Base-by-base conservation (phyloP, 2,797 vertebrate genomes). In the Sebastes dallii region DNA sequence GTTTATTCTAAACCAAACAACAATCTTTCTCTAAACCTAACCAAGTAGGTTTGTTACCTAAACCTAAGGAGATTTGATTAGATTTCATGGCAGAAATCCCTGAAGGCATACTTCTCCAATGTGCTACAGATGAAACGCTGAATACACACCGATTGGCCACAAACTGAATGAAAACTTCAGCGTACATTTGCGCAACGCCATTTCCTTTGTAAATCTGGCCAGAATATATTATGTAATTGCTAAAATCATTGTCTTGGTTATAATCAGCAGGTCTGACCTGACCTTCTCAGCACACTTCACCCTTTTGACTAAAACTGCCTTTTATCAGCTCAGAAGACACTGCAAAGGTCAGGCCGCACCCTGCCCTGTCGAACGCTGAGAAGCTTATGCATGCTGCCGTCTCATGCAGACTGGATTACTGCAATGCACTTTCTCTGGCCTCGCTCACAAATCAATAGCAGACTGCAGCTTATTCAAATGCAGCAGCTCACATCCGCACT, bases 391-490 rank as follows among this genome's bases (percentile, higher is more conserved):
- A 69, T 24, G 67, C 62, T 72, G 79, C 69, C 1, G 29, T 81
- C 82, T 85, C 61, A 70, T 65, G 73, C 71, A 88, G 75, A 87
- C 89, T 88, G 85, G 86, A 89, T 92, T 91, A 89, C 86, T 78
- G 75, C 75, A 59, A 61, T 55, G 81, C 73, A 83, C 85, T 87
- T 81, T 80, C 75, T 54, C 75, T 82, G 83, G 84, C 85, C 81
- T 82, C 2, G 20, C 72, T 80, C 61, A 34, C 59, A 77, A 78
- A 89, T 91, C 89, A 85, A 84, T 89, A 82, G 59, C 69, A 81
- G 83, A 80, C 83, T 84, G 76, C 62, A 83, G 72, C 64, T 77
- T 77, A 69, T 88, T 83, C 71, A 86, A 82, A 88, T 82, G 72
- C 81, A 81, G 80, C 22, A 4, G 46, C 39, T 66, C 66, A 68